Evolutionary conservation across 2,113 vertebrate genomes (phyloP), one percentile per base, ranked within the genome.

Genomic region (Bothrops jararaca): DNA sequence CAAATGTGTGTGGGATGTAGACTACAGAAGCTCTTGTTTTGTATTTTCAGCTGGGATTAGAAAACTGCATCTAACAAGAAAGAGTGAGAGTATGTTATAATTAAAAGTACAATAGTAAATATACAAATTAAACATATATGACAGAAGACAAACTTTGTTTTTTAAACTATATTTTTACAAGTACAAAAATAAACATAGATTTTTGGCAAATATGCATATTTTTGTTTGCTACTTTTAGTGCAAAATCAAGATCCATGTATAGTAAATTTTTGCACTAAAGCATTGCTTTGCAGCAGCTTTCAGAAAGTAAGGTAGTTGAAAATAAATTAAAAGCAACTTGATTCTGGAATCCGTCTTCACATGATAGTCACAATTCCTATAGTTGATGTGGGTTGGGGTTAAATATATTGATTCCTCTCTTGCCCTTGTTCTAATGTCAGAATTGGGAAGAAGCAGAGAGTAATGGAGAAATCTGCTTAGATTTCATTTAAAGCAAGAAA

Each of bases 291-390:
- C 9, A 89, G 20, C n/a, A 23, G 10, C 26, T 88, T 89, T 1
- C 60, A 52, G 42, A 64, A 39, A 53, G 89, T 29, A 52, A 18
- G 34, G n/a, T 39, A 54, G 22, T 22, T 93, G 54, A 89, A 15
- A 64, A 88, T 88, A 80, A 54, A 54, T 88, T 29, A 22, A 54
- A 54, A 20, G 15, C 8, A 88, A 54, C 18, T 95, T 94, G 85
- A 2, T 23, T 57, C 86, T 5, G 6, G 52, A 87, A 90, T 86
- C 58, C 26, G 53, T 88, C 58, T 89, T 91, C 42, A 95, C 89
- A 89, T 91, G n/a, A 88, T 45, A 90, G 92, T 69, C 92, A 92
- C 89, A 89, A 93, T 95, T 50, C 93, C 39, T 48, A 13, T 60
- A 74, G 86, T 95, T 96, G 56, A 93, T 87, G 5, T 87, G 29